phyloP scores from a whole-genome alignment of 2,797 vertebrate genomes.

The Potorous gilbertii region DNA sequence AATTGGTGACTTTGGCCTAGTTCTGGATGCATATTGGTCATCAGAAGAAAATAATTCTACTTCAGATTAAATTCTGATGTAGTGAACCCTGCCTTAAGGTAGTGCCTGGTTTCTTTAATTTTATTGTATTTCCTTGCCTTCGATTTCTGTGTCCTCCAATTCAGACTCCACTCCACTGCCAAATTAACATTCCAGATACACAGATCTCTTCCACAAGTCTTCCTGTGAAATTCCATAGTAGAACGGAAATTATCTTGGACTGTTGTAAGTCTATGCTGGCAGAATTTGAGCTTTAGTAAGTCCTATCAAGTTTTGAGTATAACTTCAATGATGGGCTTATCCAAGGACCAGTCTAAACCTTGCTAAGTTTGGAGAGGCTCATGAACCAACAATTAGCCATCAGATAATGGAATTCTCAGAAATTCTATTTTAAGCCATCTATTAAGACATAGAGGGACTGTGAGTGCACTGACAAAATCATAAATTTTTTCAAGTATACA shows the following conservation, averaged over 20 bases:
- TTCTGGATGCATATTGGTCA: slow-evolving; percentile 25
- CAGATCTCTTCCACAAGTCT: background rate
- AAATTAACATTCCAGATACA: background rate
- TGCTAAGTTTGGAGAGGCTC: background rate
- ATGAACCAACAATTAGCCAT: background rate
- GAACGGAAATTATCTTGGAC: background rate
- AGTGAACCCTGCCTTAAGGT: slow-evolving; percentile 20
- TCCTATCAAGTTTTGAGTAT: background rate
- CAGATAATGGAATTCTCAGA: background rate
- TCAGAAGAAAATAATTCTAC: slow-evolving; percentile 9
- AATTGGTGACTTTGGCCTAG: slow-evolving; percentile 21
- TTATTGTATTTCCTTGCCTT: slow-evolving; percentile 35
- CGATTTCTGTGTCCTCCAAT: background rate
- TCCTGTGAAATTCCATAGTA: background rate
- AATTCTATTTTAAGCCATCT: background rate
- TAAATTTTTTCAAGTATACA: background rate
- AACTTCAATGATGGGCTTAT: background rate
- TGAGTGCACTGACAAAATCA: background rate
- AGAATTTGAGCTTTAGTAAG: background rate
- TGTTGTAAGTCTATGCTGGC: background rate
- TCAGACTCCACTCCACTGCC: background rate
- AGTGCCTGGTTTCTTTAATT: slow-evolving; percentile 39
- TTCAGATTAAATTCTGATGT: slow-evolving; percentile 21
- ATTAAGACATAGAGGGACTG: background rate
- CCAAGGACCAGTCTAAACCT: background rate